Evolutionary conservation across 2,113 vertebrate genomes (phyloP), one percentile per base, ranked within the genome.

Genomic region (Toxotes jaculatrix): DNA sequence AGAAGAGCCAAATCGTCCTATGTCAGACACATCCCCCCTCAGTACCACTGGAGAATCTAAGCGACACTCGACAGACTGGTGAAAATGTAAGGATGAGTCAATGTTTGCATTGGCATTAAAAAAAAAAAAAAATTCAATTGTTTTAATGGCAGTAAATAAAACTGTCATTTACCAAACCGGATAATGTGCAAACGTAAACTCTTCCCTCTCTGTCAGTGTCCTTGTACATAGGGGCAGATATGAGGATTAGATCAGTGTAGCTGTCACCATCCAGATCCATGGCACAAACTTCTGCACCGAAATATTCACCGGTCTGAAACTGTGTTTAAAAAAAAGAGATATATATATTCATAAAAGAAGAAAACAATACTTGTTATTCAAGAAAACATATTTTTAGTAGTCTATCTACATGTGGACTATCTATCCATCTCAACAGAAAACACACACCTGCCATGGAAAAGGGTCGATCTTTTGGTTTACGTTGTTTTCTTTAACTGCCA

Each of bases 301-400:
- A 97, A 85, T 97, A 97, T 83, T 94, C 94, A 55, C 97, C 96
- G 31, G 91, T 93, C 95, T 97, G 94, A 65, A 53, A 88, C 87
- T 84, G 73, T 76, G 16, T 3, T 27, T 27, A 27, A 27, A 27
- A 10, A 73, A 10, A n/a, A n/a, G n/a, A n/a, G n/a, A n/a, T n/a
- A n/a, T n/a, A n/a, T n/a, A n/a, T 9, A 23, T 45, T 12, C 34
- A 34, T 14, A 5, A 60, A 40, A 19, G 45, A 47, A 27, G 12
- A 8, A 34, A 14, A 59, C n/a, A 56, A 56, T 21, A 23, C 11
- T 27, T 55, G 11, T 55, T 53, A 53, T 23, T 53, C 8, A n/a
- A 53, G 21, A 53, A 1, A 49, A 49, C 7, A 9, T 5, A 53
- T 53, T 49, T 45, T 49, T 19, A 3, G 6, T 16, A 21, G 27